Evolutionary conservation across 2,888 invertebrate species (phyloP), one percentile per base, ranked within the genome.

Genomic region (Hirtodrosophila alboralis): DNA sequence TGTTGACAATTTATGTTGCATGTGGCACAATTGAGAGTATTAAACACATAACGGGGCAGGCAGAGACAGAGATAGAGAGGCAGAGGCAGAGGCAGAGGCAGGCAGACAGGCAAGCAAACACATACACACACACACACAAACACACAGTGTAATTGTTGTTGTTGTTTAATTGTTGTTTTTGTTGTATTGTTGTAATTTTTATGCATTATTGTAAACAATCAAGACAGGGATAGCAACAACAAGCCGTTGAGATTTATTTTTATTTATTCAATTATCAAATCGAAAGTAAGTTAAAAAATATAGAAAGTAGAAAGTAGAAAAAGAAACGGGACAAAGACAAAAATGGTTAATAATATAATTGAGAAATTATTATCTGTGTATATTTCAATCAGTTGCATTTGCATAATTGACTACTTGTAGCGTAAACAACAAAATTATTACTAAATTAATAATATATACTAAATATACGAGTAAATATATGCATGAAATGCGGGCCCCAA

Each of bases 291-390:
- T 71, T 53, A 51, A 54, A 54, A 49, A 52, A 60, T 28, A 40
- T 47, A 34, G 66, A 67, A 71, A 70, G 72, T 57, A 64, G 61
- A 66, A 74, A 65, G 34, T 56, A 67, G 71, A 75, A 77, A n/a
- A 78, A 80, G 84, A 78, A 78, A 75, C 45, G 58, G 84, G 77
- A 84, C 84, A 84, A 76, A 84, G 84, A 80, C 80, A 74, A 60
- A 60, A 69, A 71, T 40, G 52, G 37, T 83, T 78, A 77, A 77
- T 80, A 71, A 68, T 54, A 69, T n/a, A n/a, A n/a, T 64, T 44
- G 52, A 49, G 60, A 56, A 38, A 53, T 59, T 40, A 9, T 34
- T 60, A n/a, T n/a, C n/a, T n/a, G 47, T 54, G 26, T 64, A 26
- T 48, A 30, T 45, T 45, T 34, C 31, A 27, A 30, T 37, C 6